phyloP scores from a whole-genome alignment of 2,797 vertebrate species.

The Anguilla obscura region DNA sequence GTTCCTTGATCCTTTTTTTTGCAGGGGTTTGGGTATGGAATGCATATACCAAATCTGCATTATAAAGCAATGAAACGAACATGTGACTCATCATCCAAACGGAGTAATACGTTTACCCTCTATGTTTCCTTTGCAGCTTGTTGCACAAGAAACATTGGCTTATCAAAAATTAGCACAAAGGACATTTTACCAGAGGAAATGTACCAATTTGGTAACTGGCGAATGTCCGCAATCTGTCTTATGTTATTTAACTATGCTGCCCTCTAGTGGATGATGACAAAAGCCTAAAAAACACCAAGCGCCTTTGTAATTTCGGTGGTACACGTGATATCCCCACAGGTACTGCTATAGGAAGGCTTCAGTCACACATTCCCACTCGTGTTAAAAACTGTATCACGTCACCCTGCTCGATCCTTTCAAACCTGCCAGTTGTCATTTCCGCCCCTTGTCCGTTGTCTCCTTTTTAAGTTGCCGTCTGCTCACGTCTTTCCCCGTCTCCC shows the following conservation, averaged over 20 bases:
- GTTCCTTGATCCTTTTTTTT: not conserved
- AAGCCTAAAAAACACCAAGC: not conserved
- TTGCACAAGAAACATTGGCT: not conserved
- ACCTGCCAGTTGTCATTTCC: not conserved
- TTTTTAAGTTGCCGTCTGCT: not conserved
- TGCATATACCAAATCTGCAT: not conserved
- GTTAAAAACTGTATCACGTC: not conserved
- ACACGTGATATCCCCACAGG: not conserved
- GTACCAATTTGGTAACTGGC: not conserved
- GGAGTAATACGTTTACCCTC: not conserved
- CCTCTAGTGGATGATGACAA: not conserved
- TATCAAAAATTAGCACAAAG: not conserved
- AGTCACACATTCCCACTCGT: not conserved
- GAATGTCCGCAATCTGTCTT: not conserved
- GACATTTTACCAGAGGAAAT: not conserved
- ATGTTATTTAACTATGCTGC: not conserved
- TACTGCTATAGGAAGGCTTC: not conserved
- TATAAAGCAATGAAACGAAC: not conserved
- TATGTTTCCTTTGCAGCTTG: not conserved
- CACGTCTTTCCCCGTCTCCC: not conserved
- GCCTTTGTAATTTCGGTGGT: not conserved
- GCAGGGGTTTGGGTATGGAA: not conserved
- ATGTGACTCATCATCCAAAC: not conserved
- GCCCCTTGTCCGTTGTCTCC: not conserved
- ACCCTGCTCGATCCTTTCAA: not conserved